Evolutionary conservation across 2,113 vertebrate genomes (phyloP).

Genomic region (Tragelaphus buxtoni): DNA sequence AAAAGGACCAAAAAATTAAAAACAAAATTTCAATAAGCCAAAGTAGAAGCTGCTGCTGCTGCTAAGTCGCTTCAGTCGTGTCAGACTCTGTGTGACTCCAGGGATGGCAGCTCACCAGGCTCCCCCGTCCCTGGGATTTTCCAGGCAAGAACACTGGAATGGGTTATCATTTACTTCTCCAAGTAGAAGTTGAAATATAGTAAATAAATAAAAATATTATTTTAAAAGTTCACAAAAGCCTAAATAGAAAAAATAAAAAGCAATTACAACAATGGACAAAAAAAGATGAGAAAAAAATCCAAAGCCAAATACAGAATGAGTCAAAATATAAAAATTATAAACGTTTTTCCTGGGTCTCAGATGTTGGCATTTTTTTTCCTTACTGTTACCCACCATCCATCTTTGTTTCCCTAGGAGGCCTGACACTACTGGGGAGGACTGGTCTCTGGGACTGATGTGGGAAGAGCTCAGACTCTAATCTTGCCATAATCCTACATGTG

Average conservation of each 20-base stretch:
- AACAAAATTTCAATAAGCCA: background rate
- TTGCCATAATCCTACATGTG: background rate
- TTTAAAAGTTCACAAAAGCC: background rate
- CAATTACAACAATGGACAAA: background rate
- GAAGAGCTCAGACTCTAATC: background rate
- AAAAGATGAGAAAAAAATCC: background rate
- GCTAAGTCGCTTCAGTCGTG: too few species aligned
- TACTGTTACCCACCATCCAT: background rate
- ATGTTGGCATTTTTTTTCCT: background rate
- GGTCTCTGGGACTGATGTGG: background rate
- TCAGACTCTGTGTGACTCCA: too few species aligned
- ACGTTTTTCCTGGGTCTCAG: background rate
- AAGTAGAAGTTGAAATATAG: background rate
- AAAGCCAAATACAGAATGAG: background rate
- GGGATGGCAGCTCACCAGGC: too few species aligned
- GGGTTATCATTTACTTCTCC: too few species aligned
- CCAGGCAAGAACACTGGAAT: too few species aligned
- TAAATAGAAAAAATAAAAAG: background rate
- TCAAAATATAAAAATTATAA: background rate
- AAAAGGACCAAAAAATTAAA: background rate
- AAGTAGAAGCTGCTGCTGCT: background rate
- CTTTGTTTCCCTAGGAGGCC: background rate
- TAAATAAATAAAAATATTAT: background rate
- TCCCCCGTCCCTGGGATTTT: too few species aligned
- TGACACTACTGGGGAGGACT: background rate